A percentile compares a stretch with the other conserved stretches of the same genome.
Conservation (phyloP, 2,797 vertebrate species). For the Clarias pachynema region DNA sequence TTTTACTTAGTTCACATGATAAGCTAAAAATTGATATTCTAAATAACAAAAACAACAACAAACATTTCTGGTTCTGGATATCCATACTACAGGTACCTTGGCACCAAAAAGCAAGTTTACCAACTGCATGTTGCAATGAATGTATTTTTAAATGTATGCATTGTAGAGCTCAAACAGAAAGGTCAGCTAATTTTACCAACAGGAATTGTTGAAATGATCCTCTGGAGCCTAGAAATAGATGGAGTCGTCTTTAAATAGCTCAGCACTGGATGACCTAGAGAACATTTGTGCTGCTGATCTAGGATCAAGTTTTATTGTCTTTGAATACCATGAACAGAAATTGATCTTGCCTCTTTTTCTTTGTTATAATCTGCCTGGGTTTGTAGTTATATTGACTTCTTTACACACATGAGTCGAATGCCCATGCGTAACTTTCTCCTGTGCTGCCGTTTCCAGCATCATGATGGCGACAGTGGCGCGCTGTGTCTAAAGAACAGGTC, state of each 20-base stretch:
- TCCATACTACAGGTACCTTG: neutral
- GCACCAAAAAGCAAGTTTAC: neutral
- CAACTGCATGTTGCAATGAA: neutral
- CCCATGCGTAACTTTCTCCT: constrained; percentile 9
- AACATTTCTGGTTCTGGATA: neutral
- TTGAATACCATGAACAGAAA: constrained; percentile 9
- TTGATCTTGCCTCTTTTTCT: constrained; percentile 2
- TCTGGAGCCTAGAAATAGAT: constrained; percentile 46
- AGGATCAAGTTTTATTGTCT: neutral
- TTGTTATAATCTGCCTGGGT: constrained; percentile 1
- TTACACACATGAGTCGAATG: neutral
- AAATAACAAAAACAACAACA: neutral
- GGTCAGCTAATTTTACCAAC: constrained; percentile 32
- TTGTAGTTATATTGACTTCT: neutral
- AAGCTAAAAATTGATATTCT: neutral
- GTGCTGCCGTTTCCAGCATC: constrained; percentile 62
- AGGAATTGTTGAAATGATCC: constrained; percentile 17
- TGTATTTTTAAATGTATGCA: constrained; percentile 31
- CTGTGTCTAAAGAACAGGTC: constrained; percentile 75
- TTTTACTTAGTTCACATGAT: neutral
- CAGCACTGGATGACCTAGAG: constrained; percentile 29
- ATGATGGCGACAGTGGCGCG: constrained; percentile 62
- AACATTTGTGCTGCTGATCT: constrained; percentile 19
- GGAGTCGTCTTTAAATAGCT: constrained; percentile 45
- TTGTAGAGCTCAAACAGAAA: constrained; percentile 16